Evolutionary conservation across 2,888 invertebrate genomes (phyloP).

Genomic region (Lampropteryx suffumata): DNA sequence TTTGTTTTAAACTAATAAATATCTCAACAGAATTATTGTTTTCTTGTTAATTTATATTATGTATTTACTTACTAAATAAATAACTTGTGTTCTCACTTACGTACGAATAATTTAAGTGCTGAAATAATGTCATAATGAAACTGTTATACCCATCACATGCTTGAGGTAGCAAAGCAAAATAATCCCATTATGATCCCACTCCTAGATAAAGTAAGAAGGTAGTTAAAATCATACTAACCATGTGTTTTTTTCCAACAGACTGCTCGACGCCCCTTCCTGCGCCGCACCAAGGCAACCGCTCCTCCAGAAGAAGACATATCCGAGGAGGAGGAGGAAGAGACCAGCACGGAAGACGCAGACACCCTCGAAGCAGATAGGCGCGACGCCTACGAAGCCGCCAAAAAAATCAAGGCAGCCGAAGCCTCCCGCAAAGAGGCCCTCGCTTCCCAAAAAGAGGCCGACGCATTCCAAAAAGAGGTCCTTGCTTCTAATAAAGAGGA

Average conservation of each 20-base stretch:
- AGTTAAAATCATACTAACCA: slow-evolving; percentile 34
- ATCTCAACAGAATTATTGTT: too few species aligned
- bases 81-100: too few species aligned
- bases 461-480: slow-evolving; percentile 31
- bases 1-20: too few species aligned
- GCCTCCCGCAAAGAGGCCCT: slow-evolving; percentile 41
- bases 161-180: not conserved
- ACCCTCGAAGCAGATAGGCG: slow-evolving; percentile 31
- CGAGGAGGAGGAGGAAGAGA: slow-evolving; percentile 1
- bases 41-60: too few species aligned
- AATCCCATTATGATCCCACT: too few species aligned
- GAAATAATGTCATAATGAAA: slow-evolving; percentile 1
- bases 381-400: slow-evolving; percentile 38
- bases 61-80: too few species aligned
- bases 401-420: slow-evolving; percentile 43
- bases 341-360: slow-evolving; percentile 40
- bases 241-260: slow-evolving; percentile 53
- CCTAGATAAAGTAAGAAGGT: not conserved
- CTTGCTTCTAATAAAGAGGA: slow-evolving; percentile 20
- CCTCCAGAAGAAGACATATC: slow-evolving; percentile 46
- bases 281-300: slow-evolving; percentile 70
- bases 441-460: slow-evolving; percentile 23
- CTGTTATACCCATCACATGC: slow-evolving; percentile 3
- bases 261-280: slow-evolving; percentile 62
- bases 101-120: too few species aligned